Base-by-base conservation (phyloP, 2,888 invertebrate species). In the Caenorhabditis sp. region DNA sequence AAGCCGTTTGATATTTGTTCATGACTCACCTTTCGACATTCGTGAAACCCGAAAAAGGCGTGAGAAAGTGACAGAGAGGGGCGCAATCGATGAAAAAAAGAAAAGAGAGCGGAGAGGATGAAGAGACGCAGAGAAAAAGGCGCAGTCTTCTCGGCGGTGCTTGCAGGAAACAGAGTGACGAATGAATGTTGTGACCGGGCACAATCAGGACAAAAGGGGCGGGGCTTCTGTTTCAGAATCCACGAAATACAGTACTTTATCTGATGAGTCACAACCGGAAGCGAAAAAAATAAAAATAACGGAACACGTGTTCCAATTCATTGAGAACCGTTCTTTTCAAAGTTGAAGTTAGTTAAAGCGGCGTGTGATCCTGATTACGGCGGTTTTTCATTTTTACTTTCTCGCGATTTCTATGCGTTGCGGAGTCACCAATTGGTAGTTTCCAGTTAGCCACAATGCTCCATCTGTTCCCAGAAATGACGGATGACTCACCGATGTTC, bases 21-120 rank as follows among this genome's bases (percentile, higher is more conserved):
- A 11, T 26, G 30, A 17, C 73, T 58, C 35, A 65, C 73, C 73
- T 65, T 65, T 63, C 41, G 73, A 73, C 73, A 73, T 73, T 9
- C 2, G 22, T 27, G 17, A 37, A 48, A 35, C 22, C 35, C 52
- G 30, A 17, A 35, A 50, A 66, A 43, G 56, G 46, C 24, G 39
- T 20, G 30, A 24, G 30, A 37, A 46, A 39, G 22, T n/a, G 43
- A 20, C 7, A 41, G 27, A 50, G 15, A 53, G 22, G 7, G 50
- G 37, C n/a, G n/a, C n/a, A 55, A 71, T 62, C 71, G 55, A 71
- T 62, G 56, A 5, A 39, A 35, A 37, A 32, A 43, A 32, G 24
- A 46, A 43, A 30, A 56, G 66, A 56, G 46, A 66, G 48, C 30
- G 48, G 17, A 24, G 17, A 24, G 15, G 26, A 15, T 11, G 35